Evolutionary conservation across 2,888 invertebrate genomes (phyloP).

Genomic region (Troides oblongomaculatus): DNA sequence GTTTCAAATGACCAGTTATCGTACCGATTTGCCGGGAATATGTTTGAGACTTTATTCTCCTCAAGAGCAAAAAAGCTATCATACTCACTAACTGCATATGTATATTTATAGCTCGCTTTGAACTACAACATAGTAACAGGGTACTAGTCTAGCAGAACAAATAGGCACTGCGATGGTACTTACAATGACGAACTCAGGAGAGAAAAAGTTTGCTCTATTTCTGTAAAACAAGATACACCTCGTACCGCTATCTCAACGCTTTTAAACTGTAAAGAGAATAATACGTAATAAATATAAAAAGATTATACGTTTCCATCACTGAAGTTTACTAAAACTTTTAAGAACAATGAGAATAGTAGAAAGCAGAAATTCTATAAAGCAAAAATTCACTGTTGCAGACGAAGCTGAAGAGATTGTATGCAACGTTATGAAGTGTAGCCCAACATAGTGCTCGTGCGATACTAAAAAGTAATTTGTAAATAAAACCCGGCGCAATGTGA

Average conservation of each 20-base stretch:
- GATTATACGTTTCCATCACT: background rate
- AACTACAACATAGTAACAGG: too few relatives aligned
- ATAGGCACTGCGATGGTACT: too few relatives aligned
- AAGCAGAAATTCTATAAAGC: conserved; percentile 2
- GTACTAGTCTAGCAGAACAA: too few relatives aligned
- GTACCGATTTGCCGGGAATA: too few relatives aligned
- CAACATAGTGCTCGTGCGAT: conserved; percentile 4
- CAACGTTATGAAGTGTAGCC: conserved; percentile 5
- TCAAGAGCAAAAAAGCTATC: too few relatives aligned
- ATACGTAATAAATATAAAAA: background rate
- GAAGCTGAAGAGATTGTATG: conserved; percentile 5
- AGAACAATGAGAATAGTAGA: background rate
- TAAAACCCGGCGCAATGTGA: conserved; percentile 1
- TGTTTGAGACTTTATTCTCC: too few relatives aligned
- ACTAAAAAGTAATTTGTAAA: conserved; percentile 7
- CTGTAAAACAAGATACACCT: too few relatives aligned
- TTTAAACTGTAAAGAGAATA: background rate
- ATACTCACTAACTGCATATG: too few relatives aligned
- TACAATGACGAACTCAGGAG: too few relatives aligned
- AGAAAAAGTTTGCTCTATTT: too few relatives aligned
- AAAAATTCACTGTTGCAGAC: conserved; percentile 3
- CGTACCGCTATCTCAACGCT: background rate
- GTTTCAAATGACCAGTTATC: too few relatives aligned
- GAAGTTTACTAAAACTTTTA: background rate
- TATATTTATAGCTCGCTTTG: too few relatives aligned